These are phyloP conservation scores for Frieseomelitta varia DNA, from an alignment of 1,140 invertebrate genomes.

Conservation along the genomic window DNA sequence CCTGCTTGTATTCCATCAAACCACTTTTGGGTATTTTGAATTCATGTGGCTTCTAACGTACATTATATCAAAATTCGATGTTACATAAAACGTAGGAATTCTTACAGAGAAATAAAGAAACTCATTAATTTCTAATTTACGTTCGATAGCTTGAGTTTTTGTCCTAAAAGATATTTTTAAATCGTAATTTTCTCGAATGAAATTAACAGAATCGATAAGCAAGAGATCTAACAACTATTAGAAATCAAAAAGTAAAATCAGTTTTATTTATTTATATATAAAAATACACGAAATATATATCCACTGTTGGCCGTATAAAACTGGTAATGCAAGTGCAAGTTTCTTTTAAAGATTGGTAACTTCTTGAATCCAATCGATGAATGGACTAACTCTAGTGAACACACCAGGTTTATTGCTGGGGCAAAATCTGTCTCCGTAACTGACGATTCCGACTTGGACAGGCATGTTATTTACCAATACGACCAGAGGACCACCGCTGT, in stretches of 20 bases:
- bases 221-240: background rate
- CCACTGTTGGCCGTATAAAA: background rate
- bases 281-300: background rate
- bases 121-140: background rate
- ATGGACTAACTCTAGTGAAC: constrained; percentile 51
- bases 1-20: too few relatives aligned
- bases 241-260: background rate
- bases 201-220: too few relatives aligned
- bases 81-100: background rate
- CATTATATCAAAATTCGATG: background rate
- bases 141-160: background rate
- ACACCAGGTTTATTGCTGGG: constrained; percentile 63
- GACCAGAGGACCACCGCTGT: constrained; percentile 67
- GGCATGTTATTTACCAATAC: constrained; percentile 20
- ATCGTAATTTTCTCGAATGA: background rate
- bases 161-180: background rate
- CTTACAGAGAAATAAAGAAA: background rate
- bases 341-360: constrained; percentile 17
- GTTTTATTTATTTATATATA: background rate
- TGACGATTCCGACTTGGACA: constrained; percentile 68
- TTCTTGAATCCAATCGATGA: constrained; percentile 27
- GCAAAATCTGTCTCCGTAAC: constrained; percentile 65
- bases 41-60: background rate
- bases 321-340: background rate
- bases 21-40: background rate